A percentile compares a stretch with the other conserved stretches of the same genome.
Evolutionary conservation across 2,113 vertebrate species (phyloP).

Genomic region (Pampusana beccarii): DNA sequence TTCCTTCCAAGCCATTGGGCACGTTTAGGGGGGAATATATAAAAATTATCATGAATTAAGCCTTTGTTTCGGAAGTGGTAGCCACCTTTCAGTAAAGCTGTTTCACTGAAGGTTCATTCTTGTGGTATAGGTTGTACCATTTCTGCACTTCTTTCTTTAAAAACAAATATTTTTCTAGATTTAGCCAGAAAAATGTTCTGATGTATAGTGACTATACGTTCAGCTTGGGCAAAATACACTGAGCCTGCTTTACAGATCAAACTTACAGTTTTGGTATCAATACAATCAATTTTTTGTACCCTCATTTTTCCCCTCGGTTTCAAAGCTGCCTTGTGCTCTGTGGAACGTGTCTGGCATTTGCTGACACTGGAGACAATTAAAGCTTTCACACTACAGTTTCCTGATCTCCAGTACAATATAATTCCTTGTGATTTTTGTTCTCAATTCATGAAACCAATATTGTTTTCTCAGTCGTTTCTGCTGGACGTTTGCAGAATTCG

Average conservation of each 20-base stretch:
- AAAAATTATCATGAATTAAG: neutral
- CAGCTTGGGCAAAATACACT: neutral
- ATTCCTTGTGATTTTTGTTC: neutral
- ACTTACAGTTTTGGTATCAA: neutral
- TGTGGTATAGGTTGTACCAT: accelerated
- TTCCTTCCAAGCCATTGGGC: neutral
- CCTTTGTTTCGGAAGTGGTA: neutral
- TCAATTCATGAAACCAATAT: neutral
- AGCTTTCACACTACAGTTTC: constrained; percentile 5
- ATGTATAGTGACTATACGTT: accelerated
- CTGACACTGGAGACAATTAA: neutral
- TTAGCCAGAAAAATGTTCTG: neutral
- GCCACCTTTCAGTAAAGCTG: neutral
- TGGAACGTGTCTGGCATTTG: neutral
- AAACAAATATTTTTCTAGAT: neutral
- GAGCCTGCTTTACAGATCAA: neutral
- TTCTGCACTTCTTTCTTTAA: neutral
- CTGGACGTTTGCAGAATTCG: neutral
- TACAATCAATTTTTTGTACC: neutral
- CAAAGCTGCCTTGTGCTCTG: neutral
- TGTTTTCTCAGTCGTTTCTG: neutral
- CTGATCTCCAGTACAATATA: neutral
- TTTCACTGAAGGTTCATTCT: neutral
- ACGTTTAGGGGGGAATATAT: neutral
- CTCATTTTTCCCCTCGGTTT: neutral